Evolutionary conservation across 2,797 vertebrate species (phyloP), one percentile per base, ranked within the genome.

Genomic region (Smutsia gigantea): DNA sequence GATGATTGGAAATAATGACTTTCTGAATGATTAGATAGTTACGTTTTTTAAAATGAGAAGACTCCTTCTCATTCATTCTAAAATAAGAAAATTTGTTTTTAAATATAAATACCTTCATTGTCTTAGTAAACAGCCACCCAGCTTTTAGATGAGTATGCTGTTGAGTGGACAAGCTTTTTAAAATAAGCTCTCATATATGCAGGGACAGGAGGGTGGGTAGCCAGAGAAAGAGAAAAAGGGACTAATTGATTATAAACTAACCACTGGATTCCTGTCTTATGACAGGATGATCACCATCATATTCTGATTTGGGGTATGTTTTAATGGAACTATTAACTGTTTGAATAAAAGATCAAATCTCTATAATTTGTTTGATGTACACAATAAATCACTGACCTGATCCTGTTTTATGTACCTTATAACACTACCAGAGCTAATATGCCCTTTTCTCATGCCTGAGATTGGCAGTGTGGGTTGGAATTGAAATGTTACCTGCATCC

Each of bases 301-400:
- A 74, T 51, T 77, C 57, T 82, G 55, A 91, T 51, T 71, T 91
- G 53, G 18, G 46, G 9, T 90, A 15, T 34, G 90, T 79, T 92
- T 93, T 90, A 75, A 90, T 68, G 95, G 85, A 93, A 81, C 37
- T 85, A 81, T 49, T 81, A 49, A 85, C 17, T 53, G 29, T 81
- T 94, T 77, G 8, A 85, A 90, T 81, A 90, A 90, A 90, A 93
- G 81, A 87, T 69, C 39, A 64, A 64, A 66, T 84, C 15, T 94
- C 85, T 93, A n/a, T 13, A 84, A 64, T 63, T 94, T n/a, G 66
- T 92, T 25, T 66, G 46, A 81, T 42, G 14, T 42, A 66, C 46
- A 69, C 61, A 59, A 46, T 89, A 94, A 95, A 83, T 92, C 53
- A 77, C 17, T 77, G 77, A 81, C 68, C 68, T 55, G 57, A 79